A percentile compares a stretch with the other conserved stretches of the same genome.
Conservation (phyloP, 2,113 vertebrate species). For the Gnathonemus longibarbis region DNA sequence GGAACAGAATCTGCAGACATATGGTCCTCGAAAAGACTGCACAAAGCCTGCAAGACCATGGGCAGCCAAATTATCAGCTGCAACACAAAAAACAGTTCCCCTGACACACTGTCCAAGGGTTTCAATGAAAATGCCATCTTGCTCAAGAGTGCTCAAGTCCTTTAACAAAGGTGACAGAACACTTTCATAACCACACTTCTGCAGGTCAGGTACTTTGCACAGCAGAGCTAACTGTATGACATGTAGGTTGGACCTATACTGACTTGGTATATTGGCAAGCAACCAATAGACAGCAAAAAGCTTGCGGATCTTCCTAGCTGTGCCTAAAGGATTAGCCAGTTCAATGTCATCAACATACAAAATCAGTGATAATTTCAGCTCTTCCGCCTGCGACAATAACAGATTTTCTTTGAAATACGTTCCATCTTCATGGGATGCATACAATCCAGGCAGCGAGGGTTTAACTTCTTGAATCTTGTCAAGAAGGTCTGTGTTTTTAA, state of each 20-base stretch:
- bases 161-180: background rate
- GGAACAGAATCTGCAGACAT: background rate
- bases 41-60: background rate
- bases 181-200: constrained; percentile 10
- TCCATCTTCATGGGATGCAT: no score
- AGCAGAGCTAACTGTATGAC: constrained; percentile 27
- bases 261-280: constrained; percentile 30
- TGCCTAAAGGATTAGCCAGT: constrained; percentile 29
- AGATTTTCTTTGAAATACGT: no score
- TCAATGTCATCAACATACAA: constrained; percentile 35
- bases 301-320: constrained; percentile 33
- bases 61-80: no score
- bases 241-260: constrained; percentile 28
- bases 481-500: no score
- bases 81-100: no score
- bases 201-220: constrained; percentile 26
- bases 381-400: no score
- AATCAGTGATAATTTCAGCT: constrained; percentile 18
- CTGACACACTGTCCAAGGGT: background rate
- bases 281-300: constrained; percentile 29
- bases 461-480: no score
- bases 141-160: background rate
- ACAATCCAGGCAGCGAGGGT: no score
- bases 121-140: constrained; percentile 8
- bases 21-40: background rate